phyloP scores from a whole-genome alignment of 2,113 vertebrate species.

The Halcyon senegalensis region DNA sequence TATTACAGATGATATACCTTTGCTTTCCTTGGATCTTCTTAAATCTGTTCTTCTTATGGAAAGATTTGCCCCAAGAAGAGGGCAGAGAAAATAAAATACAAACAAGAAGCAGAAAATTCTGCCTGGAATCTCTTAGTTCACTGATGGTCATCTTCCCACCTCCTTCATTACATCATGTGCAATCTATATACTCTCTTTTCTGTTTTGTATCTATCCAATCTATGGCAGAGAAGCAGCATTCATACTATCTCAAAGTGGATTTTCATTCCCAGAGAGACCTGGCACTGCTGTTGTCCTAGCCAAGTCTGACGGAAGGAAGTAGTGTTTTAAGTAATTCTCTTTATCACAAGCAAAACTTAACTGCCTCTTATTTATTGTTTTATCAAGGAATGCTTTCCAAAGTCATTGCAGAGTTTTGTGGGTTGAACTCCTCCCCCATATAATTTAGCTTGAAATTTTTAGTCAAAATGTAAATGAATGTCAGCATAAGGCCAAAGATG shows the following conservation, averaged over 20 bases:
- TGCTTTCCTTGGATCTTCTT: not conserved
- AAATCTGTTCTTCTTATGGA: not conserved
- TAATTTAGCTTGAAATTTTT: not conserved
- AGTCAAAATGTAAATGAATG: not conserved
- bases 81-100: not conserved
- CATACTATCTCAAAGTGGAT: not conserved
- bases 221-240: not conserved
- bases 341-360: not conserved
- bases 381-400: not conserved
- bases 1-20: not conserved
- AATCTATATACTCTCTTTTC: not conserved
- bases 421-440: not conserved
- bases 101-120: not conserved
- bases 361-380: not conserved
- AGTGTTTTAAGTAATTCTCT: not conserved
- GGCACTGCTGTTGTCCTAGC: not conserved
- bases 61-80: not conserved
- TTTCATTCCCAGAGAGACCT: not conserved
- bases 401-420: not conserved
- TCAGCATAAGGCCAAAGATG: not conserved
- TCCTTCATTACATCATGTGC: not conserved
- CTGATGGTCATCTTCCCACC: not conserved
- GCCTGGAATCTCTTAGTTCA: not conserved
- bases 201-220: not conserved
- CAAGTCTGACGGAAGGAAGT: not conserved